Evolutionary conservation across 1,140 invertebrate genomes (phyloP).

Genomic region (Dolichoris vasculosae): DNA sequence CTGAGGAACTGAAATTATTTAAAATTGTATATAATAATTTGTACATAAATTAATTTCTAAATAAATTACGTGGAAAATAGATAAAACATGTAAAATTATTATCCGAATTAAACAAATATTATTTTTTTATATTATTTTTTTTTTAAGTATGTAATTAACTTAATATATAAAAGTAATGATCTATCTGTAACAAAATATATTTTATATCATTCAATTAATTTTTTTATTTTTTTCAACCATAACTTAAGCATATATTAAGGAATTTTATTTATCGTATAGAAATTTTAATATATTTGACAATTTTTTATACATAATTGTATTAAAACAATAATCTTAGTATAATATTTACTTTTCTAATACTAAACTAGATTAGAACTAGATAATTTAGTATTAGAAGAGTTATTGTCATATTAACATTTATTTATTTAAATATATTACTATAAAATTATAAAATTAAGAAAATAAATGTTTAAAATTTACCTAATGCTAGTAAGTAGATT

Average conservation of each 20-base stretch:
- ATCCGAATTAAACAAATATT: too few species aligned
- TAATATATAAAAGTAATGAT: too few species aligned
- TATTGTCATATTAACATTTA: too few species aligned
- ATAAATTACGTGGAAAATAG: neutral
- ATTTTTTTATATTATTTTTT: too few species aligned
- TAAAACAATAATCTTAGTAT: neutral
- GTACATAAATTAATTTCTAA: neutral
- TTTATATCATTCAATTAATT: too few species aligned
- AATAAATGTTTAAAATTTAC: slow-evolving; percentile 16
- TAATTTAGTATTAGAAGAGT: neutral
- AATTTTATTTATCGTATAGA: neutral
- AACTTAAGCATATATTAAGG: neutral
- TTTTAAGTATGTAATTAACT: too few species aligned
- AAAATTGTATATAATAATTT: neutral
- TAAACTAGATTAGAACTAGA: neutral
- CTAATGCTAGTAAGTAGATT: slow-evolving; percentile 41
- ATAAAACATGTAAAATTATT: too few species aligned
- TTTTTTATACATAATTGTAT: neutral
- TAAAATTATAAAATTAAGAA: neutral
- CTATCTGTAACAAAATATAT: too few species aligned
- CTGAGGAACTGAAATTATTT: slow-evolving; percentile 72
- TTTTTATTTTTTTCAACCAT: too few species aligned
- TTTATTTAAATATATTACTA: neutral
- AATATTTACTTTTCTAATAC: neutral
- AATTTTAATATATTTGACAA: neutral